Evolutionary conservation across 1,140 invertebrate genomes (phyloP).

Genomic region (Delia radicum): DNA sequence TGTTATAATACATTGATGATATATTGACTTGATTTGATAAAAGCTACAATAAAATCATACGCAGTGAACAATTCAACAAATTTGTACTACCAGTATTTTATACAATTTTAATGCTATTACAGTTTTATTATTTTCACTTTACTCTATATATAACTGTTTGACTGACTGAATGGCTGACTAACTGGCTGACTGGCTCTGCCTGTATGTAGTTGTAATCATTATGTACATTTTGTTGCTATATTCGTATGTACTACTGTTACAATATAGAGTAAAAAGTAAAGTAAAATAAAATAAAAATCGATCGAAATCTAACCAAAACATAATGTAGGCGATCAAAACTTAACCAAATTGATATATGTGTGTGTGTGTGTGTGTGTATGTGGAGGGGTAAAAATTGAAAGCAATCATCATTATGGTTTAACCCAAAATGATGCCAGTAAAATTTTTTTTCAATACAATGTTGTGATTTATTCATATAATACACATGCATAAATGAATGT

Average conservation of each 20-base stretch:
- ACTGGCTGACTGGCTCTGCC: neutral
- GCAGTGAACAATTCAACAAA: neutral
- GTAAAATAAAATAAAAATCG: neutral
- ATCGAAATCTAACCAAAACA: neutral
- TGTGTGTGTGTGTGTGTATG: neutral
- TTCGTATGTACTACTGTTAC: neutral
- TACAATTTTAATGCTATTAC: neutral
- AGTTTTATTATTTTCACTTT: neutral
- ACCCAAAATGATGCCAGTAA: neutral
- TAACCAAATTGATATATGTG: slow-evolving; percentile 1
- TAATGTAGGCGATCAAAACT: neutral
- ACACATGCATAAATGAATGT: too few species aligned
- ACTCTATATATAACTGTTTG: neutral
- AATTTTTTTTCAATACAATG: neutral
- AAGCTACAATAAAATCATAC: neutral
- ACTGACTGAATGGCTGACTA: neutral
- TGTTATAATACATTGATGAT: slow-evolving; percentile 12
- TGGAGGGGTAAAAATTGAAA: neutral
- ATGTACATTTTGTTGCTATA: slow-evolving; percentile 15
- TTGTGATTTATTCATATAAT: neutral
- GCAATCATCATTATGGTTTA: neutral
- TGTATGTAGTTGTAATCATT: slow-evolving; percentile 3
- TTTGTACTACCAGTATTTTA: neutral
- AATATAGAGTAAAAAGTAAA: neutral
- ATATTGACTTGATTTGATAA: slow-evolving; percentile 2